Conservation (phyloP, 1,140 invertebrate genomes). For the Daktulosphaira vitifoliae region DNA sequence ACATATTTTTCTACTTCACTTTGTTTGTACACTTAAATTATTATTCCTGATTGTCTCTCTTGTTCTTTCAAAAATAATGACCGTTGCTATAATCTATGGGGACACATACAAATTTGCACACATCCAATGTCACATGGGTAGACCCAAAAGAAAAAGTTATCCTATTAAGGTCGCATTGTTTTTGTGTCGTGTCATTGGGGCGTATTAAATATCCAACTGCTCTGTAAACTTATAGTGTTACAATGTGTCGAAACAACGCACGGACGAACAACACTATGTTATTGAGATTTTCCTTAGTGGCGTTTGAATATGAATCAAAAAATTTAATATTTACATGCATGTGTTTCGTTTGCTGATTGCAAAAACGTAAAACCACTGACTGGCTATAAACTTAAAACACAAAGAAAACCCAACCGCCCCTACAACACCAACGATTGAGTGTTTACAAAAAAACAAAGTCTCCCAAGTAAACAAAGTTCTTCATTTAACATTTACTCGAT, state of each 20-base stretch:
- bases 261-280: slow-evolving; percentile 3
- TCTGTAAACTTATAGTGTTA: background rate
- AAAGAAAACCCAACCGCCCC: no score
- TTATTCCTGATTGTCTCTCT: no score
- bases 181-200: background rate
- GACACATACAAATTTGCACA: background rate
- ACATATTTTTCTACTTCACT: no score
- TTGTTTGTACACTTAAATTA: no score
- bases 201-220: slow-evolving; percentile 11
- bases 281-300: background rate
- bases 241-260: slow-evolving; percentile 19
- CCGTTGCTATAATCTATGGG: no score
- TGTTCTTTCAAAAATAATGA: no score
- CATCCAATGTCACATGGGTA: background rate
- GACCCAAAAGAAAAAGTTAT: background rate
- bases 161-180: slow-evolving; percentile 1
- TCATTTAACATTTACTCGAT: no score
- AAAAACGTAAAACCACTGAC: background rate
- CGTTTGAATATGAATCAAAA: background rate
- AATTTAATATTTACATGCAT: slow-evolving; percentile 21
- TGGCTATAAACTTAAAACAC: no score
- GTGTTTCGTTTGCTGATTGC: background rate
- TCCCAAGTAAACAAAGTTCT: no score
- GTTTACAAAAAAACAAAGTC: no score
- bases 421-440: no score